phyloP scores from a whole-genome alignment of 2,888 invertebrate species.

The Empis livida region DNA sequence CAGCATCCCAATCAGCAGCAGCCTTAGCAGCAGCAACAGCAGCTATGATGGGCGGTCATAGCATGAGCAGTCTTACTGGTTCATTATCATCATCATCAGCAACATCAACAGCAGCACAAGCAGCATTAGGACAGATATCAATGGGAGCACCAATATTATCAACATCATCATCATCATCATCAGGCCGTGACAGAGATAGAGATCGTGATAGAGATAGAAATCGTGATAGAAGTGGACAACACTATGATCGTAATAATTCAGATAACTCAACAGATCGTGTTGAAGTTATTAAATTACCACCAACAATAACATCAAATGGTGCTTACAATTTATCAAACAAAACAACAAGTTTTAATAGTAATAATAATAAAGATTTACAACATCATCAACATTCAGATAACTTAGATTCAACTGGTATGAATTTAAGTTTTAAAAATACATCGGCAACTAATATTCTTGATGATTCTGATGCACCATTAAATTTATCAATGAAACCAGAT shows the following conservation, averaged over 20 bases:
- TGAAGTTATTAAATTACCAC: constrained; percentile 69
- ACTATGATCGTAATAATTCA: constrained; percentile 13
- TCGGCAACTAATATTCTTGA: constrained; percentile 37
- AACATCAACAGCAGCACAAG: constrained; percentile 7
- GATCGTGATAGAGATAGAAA: background rate
- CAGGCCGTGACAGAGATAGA: background rate
- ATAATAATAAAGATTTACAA: background rate
- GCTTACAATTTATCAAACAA: constrained; percentile 35
- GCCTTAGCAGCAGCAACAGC: constrained; percentile 9
- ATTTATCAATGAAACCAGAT: constrained; percentile 64
- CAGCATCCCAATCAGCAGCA: constrained; percentile 10
- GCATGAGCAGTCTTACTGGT: background rate
- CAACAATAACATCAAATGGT: constrained; percentile 46
- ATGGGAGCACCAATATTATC: constrained; percentile 8
- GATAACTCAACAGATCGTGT: constrained; percentile 47
- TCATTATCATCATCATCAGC: constrained; percentile 7
- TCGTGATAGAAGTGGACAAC: background rate
- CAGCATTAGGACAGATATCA: constrained; percentile 1
- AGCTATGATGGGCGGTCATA: constrained; percentile 4
- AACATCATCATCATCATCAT: constrained; percentile 7
- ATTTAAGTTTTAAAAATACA: constrained; percentile 29
- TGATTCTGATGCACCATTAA: constrained; percentile 63
- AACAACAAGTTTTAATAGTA: constrained; percentile 23
- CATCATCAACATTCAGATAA: constrained; percentile 22
- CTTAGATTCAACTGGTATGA: constrained; percentile 21